Percentiles rank a stretch among this genome's conserved stretches.
phyloP scores from a whole-genome alignment of 1,140 invertebrate species.

The Drosophila rhopaloa region DNA sequence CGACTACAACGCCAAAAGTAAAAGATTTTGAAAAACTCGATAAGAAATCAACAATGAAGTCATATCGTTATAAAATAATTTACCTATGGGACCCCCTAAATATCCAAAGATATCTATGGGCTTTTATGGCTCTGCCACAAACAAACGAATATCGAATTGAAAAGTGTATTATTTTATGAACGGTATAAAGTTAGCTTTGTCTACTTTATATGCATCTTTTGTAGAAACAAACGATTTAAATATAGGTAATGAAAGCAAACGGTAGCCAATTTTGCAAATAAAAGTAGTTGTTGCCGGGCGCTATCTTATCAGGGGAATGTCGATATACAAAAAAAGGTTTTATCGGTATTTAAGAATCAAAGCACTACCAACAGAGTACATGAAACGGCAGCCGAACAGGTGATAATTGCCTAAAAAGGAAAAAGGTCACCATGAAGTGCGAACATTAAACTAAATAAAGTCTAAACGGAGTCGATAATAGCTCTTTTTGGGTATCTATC shows the following conservation, averaged over 20 bases:
- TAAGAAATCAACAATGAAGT: conserved; percentile 21
- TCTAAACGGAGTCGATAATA: background rate
- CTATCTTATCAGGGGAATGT: conserved; percentile 70
- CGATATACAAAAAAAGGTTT: conserved; percentile 59
- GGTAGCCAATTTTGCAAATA: conserved; percentile 46
- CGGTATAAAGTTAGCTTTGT: background rate
- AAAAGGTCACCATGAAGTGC: background rate
- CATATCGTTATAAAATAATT: conserved; percentile 31
- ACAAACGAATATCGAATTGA: conserved; percentile 7
- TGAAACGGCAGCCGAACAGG: conserved; percentile 55
- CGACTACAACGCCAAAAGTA: background rate
- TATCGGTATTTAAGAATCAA: conserved; percentile 56
- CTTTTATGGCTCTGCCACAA: conserved; percentile 27
- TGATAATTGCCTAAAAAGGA: conserved; percentile 46
- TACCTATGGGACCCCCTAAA: conserved; percentile 6
- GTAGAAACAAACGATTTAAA: conserved; percentile 38
- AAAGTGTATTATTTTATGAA: conserved; percentile 15
- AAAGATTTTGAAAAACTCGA: background rate
- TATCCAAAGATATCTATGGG: conserved; percentile 3
- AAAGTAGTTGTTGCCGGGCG: conserved; percentile 30
- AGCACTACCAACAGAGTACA: conserved; percentile 18
- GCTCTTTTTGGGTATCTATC: conserved; percentile 3
- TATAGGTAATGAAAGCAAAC: conserved; percentile 40
- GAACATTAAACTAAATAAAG: background rate
- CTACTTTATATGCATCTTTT: conserved; percentile 2